phyloP scores from a whole-genome alignment of 2,797 vertebrate genomes.

The Pelochelys cantorii region DNA sequence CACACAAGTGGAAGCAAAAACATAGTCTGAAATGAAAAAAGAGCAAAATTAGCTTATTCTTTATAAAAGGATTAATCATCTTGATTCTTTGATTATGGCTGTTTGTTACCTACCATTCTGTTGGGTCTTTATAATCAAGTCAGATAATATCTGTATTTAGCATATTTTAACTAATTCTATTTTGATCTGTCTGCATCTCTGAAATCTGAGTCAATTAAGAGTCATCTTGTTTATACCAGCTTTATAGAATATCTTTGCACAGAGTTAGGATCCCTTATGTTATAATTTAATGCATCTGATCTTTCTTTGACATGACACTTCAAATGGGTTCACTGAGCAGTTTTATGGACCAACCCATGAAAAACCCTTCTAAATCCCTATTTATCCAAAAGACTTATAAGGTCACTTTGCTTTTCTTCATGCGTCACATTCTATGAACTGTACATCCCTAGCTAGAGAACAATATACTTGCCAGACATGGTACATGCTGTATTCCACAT shows the following conservation, averaged over 20 bases:
- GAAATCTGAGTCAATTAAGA: not conserved
- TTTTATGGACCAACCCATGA: not conserved
- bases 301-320: not conserved
- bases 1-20: not conserved
- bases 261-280: not conserved
- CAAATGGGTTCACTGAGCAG: not conserved
- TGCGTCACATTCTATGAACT: not conserved
- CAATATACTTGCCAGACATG: not conserved
- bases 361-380: not conserved
- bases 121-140: not conserved
- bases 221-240: not conserved
- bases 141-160: not conserved
- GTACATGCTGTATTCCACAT: rapidly evolving
- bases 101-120: not conserved
- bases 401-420: not conserved
- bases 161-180: not conserved
- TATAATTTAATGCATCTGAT: not conserved
- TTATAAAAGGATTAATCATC: not conserved
- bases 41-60: not conserved
- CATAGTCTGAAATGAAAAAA: not conserved
- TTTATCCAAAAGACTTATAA: not conserved
- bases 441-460: not conserved
- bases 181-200: not conserved
- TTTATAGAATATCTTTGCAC: not conserved
- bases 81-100: not conserved